A percentile compares a stretch with the other conserved stretches of the same genome.
Evolutionary conservation across 2,888 invertebrate species (phyloP).

Genomic region (Epistrophe eligans): DNA sequence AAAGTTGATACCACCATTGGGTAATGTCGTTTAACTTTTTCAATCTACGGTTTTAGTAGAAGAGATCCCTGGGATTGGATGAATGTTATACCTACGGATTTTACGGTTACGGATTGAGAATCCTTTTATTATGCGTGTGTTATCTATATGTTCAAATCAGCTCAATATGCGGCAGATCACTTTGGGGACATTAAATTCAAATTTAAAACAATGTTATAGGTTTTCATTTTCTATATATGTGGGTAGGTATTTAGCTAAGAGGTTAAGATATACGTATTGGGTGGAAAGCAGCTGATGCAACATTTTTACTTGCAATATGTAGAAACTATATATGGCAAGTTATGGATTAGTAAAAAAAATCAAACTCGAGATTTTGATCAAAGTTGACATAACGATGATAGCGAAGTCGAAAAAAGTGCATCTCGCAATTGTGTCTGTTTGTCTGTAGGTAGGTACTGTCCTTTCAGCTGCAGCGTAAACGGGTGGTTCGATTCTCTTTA

Average conservation of each 20-base stretch:
- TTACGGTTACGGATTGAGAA: constrained; percentile 31
- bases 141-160: constrained; percentile 64
- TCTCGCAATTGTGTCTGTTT: too few species aligned
- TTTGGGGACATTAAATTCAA: constrained; percentile 63
- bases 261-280: background rate
- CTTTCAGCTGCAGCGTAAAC: too few species aligned
- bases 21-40: constrained; percentile 59
- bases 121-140: constrained; percentile 56
- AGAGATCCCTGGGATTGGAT: constrained; percentile 31
- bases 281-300: too few species aligned
- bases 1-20: constrained; percentile 73
- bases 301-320: too few species aligned
- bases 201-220: constrained; percentile 48
- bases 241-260: background rate
- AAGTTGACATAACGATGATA: too few species aligned
- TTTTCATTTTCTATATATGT: background rate
- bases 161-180: constrained; percentile 63
- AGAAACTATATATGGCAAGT: too few species aligned
- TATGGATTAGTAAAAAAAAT: too few species aligned
- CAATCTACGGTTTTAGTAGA: constrained; percentile 43
- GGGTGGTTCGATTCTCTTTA: too few species aligned
- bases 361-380: too few species aligned
- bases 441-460: too few species aligned
- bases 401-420: too few species aligned
- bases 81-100: background rate